Percentiles rank a stretch among this genome's conserved stretches.
Conservation (phyloP, 2,888 invertebrate genomes). For the Mesorhabditis belari region DNA sequence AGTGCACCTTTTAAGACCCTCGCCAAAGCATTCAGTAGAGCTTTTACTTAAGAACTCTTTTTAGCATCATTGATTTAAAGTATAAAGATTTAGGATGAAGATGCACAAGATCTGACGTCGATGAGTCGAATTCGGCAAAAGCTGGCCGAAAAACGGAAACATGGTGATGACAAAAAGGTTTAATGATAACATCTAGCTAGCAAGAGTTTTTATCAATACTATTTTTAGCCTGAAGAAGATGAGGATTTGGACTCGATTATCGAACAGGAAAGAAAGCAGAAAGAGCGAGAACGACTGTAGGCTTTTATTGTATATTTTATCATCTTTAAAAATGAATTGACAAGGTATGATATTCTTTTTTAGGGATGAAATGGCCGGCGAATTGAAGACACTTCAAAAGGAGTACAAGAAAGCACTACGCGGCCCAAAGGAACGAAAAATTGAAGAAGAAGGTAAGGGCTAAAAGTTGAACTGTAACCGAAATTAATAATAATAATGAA, state of each 20-base stretch:
- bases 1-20: too few relatives aligned
- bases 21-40: too few relatives aligned
- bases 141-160: conserved; percentile 10
- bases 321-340: too few relatives aligned
- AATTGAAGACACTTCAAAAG: conserved; percentile 37
- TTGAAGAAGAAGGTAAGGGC: conserved; percentile 63
- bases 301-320: background rate
- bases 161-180: background rate
- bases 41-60: too few relatives aligned
- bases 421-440: conserved; percentile 60
- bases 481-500: too few relatives aligned
- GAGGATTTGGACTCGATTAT: conserved; percentile 29
- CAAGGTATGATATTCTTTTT: too few relatives aligned
- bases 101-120: conserved; percentile 9
- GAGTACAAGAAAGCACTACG: conserved; percentile 48
- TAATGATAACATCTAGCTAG: too few relatives aligned
- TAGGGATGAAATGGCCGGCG: conserved; percentile 19
- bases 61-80: too few relatives aligned
- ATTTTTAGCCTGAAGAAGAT: too few relatives aligned
- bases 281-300: conserved; percentile 22
- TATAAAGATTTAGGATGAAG: too few relatives aligned
- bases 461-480: too few relatives aligned
- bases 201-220: too few relatives aligned
- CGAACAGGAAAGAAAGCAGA: conserved; percentile 19
- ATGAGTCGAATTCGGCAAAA: conserved; percentile 18